These are phyloP conservation scores for Zonitis immaculata DNA, from an alignment of 2,888 invertebrate species.

Conservation along the genomic window DNA sequence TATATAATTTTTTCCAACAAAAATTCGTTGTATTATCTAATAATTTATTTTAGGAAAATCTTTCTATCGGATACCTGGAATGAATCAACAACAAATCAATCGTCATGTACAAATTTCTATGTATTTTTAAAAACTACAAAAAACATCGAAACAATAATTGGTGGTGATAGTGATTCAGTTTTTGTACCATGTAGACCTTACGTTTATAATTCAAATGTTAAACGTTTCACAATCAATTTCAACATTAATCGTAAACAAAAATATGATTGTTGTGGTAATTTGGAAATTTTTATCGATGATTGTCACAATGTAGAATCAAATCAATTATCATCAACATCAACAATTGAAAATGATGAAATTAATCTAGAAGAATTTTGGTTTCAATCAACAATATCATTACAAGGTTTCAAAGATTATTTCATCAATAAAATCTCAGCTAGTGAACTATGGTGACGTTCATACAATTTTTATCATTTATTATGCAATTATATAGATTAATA, in stretches of 20 bases:
- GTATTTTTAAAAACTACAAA: slow-evolving; percentile 28
- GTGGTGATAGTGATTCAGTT: slow-evolving; percentile 38
- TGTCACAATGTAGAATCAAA: neutral
- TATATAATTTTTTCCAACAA: too few relatives aligned
- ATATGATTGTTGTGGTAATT: slow-evolving; percentile 38
- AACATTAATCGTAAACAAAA: slow-evolving; percentile 24
- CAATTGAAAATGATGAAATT: slow-evolving; percentile 14
- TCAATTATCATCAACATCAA: neutral
- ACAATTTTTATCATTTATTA: too few relatives aligned
- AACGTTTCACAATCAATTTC: slow-evolving; percentile 35
- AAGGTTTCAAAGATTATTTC: slow-evolving; percentile 57
- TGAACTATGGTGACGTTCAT: slow-evolving; percentile 49
- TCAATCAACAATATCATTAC: slow-evolving; percentile 54
- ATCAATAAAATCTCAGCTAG: slow-evolving; percentile 55
- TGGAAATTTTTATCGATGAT: slow-evolving; percentile 36
- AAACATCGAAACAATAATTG: neutral
- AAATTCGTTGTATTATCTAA: too few relatives aligned
- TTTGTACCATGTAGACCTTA: slow-evolving; percentile 43
- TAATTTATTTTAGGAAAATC: slow-evolving; percentile 34
- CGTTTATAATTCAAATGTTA: slow-evolving; percentile 28
- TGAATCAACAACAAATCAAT: slow-evolving; percentile 27
- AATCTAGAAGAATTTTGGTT: slow-evolving; percentile 48
- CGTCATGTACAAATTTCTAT: slow-evolving; percentile 34
- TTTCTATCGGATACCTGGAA: slow-evolving; percentile 37
- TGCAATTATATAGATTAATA: too few relatives aligned